phyloP scores from a whole-genome alignment of 1,140 invertebrate species.

The Gonatopus flavifemur region DNA sequence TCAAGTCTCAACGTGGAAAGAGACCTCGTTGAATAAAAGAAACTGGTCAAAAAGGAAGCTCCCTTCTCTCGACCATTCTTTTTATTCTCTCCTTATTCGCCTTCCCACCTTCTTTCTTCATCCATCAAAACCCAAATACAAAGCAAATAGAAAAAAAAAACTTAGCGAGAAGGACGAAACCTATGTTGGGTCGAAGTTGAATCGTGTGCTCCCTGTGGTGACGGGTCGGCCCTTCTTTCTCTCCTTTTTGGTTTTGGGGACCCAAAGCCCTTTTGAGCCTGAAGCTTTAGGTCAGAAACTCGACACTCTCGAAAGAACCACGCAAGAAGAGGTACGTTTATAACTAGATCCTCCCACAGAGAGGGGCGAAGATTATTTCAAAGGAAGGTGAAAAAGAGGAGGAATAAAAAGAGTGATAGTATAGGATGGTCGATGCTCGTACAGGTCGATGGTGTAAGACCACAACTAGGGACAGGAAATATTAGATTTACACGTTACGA shows the following conservation, averaged over 20 bases:
- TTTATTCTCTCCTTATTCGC: too few species aligned
- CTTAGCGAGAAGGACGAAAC: too few species aligned
- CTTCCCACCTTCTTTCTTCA: too few species aligned
- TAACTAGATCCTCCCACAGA: conserved; percentile 44
- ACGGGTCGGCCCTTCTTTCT: not conserved
- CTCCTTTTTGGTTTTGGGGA: too few species aligned
- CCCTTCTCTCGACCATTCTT: too few species aligned
- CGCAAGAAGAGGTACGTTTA: conserved; percentile 26
- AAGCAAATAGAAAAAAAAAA: too few species aligned
- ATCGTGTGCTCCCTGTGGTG: conserved; percentile 17
- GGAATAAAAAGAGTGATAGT: conserved; percentile 13
- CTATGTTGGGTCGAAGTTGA: too few species aligned
- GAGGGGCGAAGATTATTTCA: conserved; percentile 8
- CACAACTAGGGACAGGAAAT: conserved; percentile 40
- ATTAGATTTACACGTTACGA: conserved; percentile 52
- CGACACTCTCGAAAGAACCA: conserved; percentile 41
- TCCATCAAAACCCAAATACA: too few species aligned
- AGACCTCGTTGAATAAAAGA: conserved; percentile 32
- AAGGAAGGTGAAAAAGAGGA: not conserved
- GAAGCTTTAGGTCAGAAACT: conserved; percentile 46
- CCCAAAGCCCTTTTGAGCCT: too few species aligned
- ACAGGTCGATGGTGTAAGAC: too few species aligned
- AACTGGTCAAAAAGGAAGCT: conserved; percentile 11
- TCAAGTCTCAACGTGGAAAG: conserved; percentile 24
- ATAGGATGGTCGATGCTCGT: conserved; percentile 14